phyloP scores from a whole-genome alignment of 2,888 invertebrate species.

The Ischnura elegans region DNA sequence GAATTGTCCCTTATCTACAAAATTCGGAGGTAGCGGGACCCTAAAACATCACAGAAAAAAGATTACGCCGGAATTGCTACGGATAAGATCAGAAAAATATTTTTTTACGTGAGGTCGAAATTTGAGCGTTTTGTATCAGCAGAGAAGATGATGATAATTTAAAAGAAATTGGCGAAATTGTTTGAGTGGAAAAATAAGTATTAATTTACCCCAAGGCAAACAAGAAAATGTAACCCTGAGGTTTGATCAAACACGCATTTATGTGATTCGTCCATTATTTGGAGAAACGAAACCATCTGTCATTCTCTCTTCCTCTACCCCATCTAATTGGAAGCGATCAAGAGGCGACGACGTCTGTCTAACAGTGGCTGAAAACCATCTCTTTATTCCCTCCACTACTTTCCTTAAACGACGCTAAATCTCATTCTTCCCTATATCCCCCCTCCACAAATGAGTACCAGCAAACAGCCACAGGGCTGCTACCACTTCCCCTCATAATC shows the following conservation, averaged over 20 bases:
- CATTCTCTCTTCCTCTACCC: background rate
- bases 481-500: background rate
- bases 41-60: background rate
- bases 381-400: background rate
- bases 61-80: background rate
- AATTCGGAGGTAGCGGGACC: background rate
- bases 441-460: too few species aligned
- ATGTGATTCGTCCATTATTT: background rate
- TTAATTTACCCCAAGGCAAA: background rate
- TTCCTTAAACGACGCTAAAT: background rate
- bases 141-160: background rate
- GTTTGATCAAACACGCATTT: background rate
- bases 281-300: background rate
- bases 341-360: background rate
- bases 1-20: background rate
- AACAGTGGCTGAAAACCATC: background rate
- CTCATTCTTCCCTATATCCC: background rate
- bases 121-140: background rate
- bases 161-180: background rate
- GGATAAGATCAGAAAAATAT: background rate
- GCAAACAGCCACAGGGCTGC: background rate
- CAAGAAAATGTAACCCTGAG: background rate
- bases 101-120: background rate
- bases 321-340: background rate
- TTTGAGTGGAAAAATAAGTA: background rate